A percentile compares a stretch with the other conserved stretches of the same genome.
These are phyloP conservation scores for Astreopora myriophthalma DNA, from an alignment of 64 coral and sea anemone species.

Conservation along the genomic window DNA sequence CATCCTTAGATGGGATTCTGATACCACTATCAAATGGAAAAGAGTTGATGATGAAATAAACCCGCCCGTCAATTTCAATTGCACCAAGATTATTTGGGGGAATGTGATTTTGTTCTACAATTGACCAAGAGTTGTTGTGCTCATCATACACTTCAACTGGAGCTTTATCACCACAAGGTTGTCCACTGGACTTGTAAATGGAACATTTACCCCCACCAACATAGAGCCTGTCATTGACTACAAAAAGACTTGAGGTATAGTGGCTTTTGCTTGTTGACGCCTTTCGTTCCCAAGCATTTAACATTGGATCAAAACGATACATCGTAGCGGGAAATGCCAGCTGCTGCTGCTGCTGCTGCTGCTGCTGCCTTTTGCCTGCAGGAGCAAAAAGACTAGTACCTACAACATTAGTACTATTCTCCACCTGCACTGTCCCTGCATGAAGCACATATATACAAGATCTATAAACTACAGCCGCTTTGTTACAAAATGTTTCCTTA, in stretches of 20 bases:
- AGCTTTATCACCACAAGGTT: background rate
- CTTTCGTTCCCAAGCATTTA: background rate
- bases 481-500: background rate
- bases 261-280: background rate
- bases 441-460: background rate
- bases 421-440: background rate
- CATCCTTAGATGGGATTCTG: slow-evolving; percentile 33
- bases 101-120: slow-evolving; percentile 14
- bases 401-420: no score
- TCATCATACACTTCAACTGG: slow-evolving; percentile 29
- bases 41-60: slow-evolving; percentile 41
- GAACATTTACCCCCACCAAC: background rate
- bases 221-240: background rate
- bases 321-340: background rate
- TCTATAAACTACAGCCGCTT: background rate
- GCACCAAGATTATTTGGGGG: slow-evolving; percentile 41
- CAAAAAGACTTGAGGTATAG: background rate
- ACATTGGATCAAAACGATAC: background rate
- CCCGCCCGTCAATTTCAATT: slow-evolving; percentile 5
- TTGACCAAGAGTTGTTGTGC: background rate
- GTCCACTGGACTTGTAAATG: background rate
- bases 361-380: no score
- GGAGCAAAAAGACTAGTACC: no score
- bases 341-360: no score
- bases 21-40: slow-evolving; percentile 42